Conservation (phyloP, 1,140 invertebrate species). For the Atopsyche davidsoni region DNA sequence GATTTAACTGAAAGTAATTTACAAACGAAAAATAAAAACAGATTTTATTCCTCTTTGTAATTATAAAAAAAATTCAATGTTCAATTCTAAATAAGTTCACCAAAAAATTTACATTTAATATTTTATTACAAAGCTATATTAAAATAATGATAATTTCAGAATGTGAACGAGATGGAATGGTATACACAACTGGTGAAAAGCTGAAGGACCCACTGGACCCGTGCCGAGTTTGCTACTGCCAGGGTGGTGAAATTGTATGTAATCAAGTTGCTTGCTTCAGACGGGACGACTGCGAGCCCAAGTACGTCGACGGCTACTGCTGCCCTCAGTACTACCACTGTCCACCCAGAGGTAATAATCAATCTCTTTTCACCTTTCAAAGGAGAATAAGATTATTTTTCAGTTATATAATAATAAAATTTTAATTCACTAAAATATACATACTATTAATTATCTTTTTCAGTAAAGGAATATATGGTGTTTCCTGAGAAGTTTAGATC, state of each 20-base stretch:
- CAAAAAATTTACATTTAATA: too few relatives aligned
- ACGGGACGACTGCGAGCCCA: slow-evolving; percentile 64
- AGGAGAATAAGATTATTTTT: not conserved
- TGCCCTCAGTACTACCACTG: slow-evolving; percentile 76
- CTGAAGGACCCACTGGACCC: slow-evolving; percentile 61
- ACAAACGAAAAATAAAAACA: too few relatives aligned
- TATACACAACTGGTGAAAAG: slow-evolving; percentile 70
- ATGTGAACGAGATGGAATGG: slow-evolving; percentile 66
- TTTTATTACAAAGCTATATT: too few relatives aligned
- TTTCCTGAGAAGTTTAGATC: too few relatives aligned
- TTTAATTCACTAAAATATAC: too few relatives aligned
- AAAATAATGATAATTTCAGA: slow-evolving; percentile 60
- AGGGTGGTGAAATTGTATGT: slow-evolving; percentile 70
- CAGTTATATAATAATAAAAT: not conserved
- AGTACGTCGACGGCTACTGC: slow-evolving; percentile 61
- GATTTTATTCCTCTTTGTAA: too few relatives aligned
- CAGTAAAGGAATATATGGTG: too few relatives aligned
- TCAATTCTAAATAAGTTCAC: too few relatives aligned
- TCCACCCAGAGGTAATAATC: slow-evolving; percentile 52
- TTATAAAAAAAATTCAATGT: too few relatives aligned
- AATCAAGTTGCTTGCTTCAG: slow-evolving; percentile 67
- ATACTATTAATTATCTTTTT: too few relatives aligned
- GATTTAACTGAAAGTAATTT: too few relatives aligned
- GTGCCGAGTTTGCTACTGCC: slow-evolving; percentile 72
- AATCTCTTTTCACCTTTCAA: too few relatives aligned